These are phyloP conservation scores for Solea solea DNA, from an alignment of 2,113 vertebrate species.

Conservation along the genomic window DNA sequence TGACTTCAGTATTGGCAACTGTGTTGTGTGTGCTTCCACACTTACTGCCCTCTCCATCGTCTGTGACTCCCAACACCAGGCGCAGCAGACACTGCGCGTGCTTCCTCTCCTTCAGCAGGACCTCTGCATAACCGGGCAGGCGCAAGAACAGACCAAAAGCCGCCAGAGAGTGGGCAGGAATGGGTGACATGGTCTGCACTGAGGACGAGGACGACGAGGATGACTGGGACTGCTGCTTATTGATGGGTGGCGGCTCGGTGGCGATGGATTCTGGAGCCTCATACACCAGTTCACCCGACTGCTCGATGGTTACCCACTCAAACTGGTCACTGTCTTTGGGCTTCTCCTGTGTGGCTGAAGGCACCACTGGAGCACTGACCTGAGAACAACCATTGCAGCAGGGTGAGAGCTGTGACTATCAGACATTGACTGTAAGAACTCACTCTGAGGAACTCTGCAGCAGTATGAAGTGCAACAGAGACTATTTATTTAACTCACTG, in stretches of 20 bases:
- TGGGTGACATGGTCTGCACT: constrained; percentile 97
- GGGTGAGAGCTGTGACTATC: background rate
- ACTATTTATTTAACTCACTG: background rate
- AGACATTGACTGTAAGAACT: constrained; percentile 26
- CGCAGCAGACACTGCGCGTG: constrained; percentile 98
- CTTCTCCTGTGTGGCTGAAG: constrained; percentile 93
- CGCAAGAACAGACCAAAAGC: constrained; percentile 98
- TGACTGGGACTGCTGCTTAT: constrained; percentile 78
- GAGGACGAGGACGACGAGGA: constrained; percentile 76
- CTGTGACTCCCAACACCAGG: constrained; percentile 96
- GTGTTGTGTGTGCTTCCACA: constrained; percentile 46
- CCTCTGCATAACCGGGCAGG: constrained; percentile 97
- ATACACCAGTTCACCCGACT: constrained; percentile 95
- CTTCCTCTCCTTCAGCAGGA: constrained; percentile 97
- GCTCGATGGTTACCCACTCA: constrained; percentile 99
- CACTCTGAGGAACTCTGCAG: constrained; percentile 2
- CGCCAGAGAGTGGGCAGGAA: constrained; percentile 96
- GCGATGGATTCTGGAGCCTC: constrained; percentile 96
- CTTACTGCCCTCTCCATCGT: constrained; percentile 99
- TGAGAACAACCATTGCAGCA: constrained; percentile 54
- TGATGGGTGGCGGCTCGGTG: constrained; percentile 93
- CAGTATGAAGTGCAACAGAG: background rate
- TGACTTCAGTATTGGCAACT: background rate
- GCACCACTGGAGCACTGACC: constrained; percentile 96
- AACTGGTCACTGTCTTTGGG: constrained; percentile 99